Conservation (phyloP, 2,113 vertebrate species). For the Mastomys coucha region DNA sequence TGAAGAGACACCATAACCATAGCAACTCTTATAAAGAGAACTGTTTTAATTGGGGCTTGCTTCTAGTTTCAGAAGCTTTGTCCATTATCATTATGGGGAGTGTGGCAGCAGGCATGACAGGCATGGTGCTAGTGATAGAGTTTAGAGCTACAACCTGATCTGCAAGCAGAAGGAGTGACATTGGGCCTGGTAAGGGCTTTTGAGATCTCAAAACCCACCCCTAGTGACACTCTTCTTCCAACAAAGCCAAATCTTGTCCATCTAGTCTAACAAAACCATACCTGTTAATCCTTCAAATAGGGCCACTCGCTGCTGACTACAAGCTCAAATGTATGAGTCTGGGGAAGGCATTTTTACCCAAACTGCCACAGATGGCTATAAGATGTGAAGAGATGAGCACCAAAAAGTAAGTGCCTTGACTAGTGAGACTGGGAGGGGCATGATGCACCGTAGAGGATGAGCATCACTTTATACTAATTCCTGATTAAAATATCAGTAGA, state of each 20-base stretch:
- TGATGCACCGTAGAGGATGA: neutral
- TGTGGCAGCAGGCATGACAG: too few relatives aligned
- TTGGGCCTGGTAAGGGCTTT: neutral
- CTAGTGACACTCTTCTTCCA: neutral
- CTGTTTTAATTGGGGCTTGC: neutral
- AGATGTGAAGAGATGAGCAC: slow-evolving; percentile 12
- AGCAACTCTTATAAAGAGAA: neutral
- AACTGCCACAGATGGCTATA: neutral
- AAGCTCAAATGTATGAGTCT: neutral
- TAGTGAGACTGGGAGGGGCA: neutral
- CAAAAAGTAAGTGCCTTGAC: slow-evolving; percentile 5
- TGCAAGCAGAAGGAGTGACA: neutral
- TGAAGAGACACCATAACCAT: neutral
- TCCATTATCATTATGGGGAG: neutral
- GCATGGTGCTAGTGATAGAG: neutral
- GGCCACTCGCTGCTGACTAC: neutral
- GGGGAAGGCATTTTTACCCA: neutral
- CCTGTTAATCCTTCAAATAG: neutral
- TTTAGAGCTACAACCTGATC: neutral
- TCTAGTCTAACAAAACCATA: neutral
- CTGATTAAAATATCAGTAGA: slow-evolving; percentile 60
- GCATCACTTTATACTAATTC: slow-evolving; percentile 55
- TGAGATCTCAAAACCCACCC: neutral
- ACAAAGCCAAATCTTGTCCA: neutral
- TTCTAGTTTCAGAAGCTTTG: neutral